Base-by-base conservation (phyloP, 2,797 vertebrate species). In the Echeneis naucrates region DNA sequence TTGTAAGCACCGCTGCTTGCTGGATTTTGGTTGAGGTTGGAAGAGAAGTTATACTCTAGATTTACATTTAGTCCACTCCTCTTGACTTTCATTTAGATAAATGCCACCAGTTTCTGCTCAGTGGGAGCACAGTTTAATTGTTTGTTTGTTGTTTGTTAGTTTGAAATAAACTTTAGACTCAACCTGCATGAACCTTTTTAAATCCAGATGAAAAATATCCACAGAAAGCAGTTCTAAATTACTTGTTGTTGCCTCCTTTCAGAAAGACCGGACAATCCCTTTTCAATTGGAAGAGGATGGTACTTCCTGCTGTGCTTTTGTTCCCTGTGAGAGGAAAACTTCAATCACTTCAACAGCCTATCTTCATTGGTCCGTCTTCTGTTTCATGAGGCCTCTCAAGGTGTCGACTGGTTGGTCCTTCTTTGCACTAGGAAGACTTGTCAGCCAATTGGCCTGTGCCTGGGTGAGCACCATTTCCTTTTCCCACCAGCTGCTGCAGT, bases 401-500 rank as follows among this genome's bases (percentile, higher is more conserved):
- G 26, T 37, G 55, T 66, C 10, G 0, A 33, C 69, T 59, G 69
- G 92, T 90, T 91, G 87, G 88, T 23, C 33, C 54, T 21, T 55
- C 30, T 2, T 5, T 42, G 48, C 24, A 12, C 65, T 62, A 68
- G 54, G 61, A 81, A 57, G 63, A 76, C 64, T 26, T 21, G 19
- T 42, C 47, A 19, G 72, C 91, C 89, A 92, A 88, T 91, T 68
- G 3, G 47, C 50, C 23, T 63, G 56, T 27, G 63, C 44, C 59
- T 64, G 47, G 71, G 72, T 78, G 61, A 86, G 72, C 53, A 42
- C 71, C 51, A 68, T 72, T 91, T 92, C 88, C 89, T 88, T 71
- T 55, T 84, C 75, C 79, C 47, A 86, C 76, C 89, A 82, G 83
- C 87, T 94, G 89, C 88, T 93, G 88, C 89, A 87, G 90, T 93